Conservation (phyloP, 2,113 vertebrate genomes). For the Centropus bengalensis region DNA sequence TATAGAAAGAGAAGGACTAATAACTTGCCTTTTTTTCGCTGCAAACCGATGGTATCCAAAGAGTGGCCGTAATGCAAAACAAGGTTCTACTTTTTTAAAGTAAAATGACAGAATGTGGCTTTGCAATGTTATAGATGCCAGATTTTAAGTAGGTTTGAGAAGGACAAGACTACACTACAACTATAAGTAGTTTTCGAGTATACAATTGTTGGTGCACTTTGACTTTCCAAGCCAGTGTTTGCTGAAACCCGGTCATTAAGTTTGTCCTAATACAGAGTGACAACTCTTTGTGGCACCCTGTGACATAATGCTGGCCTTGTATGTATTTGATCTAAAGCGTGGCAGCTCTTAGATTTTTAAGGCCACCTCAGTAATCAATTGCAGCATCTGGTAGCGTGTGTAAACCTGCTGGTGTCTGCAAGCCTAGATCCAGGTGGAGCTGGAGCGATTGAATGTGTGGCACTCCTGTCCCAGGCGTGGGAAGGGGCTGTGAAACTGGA, state of each 20-base stretch:
- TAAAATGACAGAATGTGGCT: neutral
- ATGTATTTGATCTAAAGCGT: neutral
- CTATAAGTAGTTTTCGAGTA: neutral
- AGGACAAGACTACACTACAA: neutral
- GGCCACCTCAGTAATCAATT: neutral
- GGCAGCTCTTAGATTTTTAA: neutral
- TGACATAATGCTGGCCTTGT: neutral
- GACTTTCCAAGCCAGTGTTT: neutral
- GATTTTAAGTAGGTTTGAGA: neutral
- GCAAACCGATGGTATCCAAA: neutral
- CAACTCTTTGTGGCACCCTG: neutral
- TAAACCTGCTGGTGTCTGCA: neutral
- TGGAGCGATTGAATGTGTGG: rapidly evolving
- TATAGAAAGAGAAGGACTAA: neutral
- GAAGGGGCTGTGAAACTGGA: neutral
- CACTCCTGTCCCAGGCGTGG: neutral
- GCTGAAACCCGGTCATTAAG: neutral
- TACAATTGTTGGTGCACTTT: neutral
- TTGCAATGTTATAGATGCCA: neutral
- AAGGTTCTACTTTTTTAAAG: neutral
- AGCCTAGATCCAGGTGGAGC: neutral
- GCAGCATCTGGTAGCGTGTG: neutral
- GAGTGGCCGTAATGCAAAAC: neutral
- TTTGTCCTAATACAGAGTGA: neutral
- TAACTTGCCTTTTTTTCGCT: neutral